Conservation (phyloP, 2,888 invertebrate species). For the Ferdinandea cuprea region DNA sequence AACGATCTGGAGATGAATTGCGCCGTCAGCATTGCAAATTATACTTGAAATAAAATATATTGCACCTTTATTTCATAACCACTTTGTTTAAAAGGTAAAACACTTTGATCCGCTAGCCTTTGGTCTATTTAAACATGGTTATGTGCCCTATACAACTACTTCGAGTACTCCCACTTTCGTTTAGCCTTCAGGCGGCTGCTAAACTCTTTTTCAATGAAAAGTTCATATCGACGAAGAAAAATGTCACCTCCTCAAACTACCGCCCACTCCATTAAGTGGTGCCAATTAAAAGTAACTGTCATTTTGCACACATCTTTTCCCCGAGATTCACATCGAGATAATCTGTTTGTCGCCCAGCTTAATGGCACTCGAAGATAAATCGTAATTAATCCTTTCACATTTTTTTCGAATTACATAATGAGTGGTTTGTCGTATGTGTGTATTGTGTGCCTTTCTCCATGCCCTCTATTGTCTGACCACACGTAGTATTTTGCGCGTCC, state of each 20-base stretch:
- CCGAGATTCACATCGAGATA: slow-evolving; percentile 51
- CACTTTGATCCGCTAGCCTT: no score
- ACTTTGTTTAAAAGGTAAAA: no score
- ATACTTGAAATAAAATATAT: no score
- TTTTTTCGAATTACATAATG: slow-evolving; percentile 53
- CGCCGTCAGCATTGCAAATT: no score
- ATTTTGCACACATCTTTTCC: slow-evolving; percentile 52
- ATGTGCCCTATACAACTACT: no score
- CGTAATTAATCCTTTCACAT: slow-evolving; percentile 64
- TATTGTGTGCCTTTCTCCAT: slow-evolving; percentile 2
- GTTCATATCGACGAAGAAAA: not conserved
- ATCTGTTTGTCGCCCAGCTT: slow-evolving; percentile 32
- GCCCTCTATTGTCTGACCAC: slow-evolving; percentile 30
- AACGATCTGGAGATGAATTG: no score
- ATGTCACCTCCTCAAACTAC: slow-evolving; percentile 4
- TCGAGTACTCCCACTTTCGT: no score
- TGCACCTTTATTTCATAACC: no score
- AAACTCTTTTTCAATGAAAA: no score
- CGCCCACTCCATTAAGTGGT: slow-evolving; percentile 9
- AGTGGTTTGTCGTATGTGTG: no score
- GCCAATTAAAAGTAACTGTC: slow-evolving; percentile 53
- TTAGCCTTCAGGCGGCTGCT: no score
- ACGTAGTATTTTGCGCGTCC: slow-evolving; percentile 4
- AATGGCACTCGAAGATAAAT: slow-evolving; percentile 19
- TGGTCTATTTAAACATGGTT: no score